Conservation (phyloP, 2,113 vertebrate genomes). For the Probosciger aterrimus region DNA sequence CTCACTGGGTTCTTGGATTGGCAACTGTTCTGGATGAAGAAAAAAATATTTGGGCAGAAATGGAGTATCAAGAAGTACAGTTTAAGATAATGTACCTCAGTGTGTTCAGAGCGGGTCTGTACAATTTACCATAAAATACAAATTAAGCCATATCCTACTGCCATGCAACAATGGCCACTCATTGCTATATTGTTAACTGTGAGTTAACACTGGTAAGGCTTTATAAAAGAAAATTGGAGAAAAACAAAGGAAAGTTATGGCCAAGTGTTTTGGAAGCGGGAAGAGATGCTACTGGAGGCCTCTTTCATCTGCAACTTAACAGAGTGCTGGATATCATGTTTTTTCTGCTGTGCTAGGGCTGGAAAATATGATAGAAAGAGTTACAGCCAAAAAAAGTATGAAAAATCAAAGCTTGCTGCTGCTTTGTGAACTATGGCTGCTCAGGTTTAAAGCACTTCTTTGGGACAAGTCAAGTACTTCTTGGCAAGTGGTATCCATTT, state of each 20-base stretch:
- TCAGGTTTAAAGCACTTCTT: background rate
- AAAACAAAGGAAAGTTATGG: background rate
- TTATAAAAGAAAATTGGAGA: background rate
- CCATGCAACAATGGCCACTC: background rate
- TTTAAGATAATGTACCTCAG: background rate
- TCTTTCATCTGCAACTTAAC: background rate
- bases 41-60: background rate
- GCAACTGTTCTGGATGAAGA: background rate
- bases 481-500: background rate
- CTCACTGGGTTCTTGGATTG: background rate
- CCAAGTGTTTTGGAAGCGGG: background rate
- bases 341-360: background rate
- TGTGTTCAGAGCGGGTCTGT: background rate
- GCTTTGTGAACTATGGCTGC: background rate
- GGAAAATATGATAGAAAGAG: background rate
- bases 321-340: background rate
- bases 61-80: background rate
- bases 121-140: background rate
- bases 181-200: background rate
- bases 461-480: background rate
- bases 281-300: fast-evolving
- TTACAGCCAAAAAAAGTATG: background rate
- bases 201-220: background rate
- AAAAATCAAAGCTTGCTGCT: background rate
- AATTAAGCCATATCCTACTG: background rate